Conservation (phyloP, 2,797 vertebrate genomes). For the Anguilla megastoma region DNA sequence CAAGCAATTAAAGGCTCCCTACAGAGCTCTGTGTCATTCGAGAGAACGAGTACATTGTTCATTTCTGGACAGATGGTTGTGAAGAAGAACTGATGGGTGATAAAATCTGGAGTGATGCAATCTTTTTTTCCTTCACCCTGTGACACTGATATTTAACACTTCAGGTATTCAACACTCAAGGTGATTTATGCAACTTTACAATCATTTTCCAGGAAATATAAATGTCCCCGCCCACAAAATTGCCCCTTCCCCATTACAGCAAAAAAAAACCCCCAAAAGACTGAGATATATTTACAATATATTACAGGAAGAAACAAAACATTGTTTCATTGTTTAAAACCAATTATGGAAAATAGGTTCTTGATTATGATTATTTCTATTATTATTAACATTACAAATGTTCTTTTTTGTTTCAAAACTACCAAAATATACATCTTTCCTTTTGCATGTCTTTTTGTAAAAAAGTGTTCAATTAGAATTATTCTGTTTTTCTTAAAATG, state of each 20-base stretch:
- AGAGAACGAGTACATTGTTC: neutral
- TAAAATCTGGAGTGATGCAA: neutral
- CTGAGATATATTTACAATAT: conserved; percentile 93
- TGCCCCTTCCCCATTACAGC: conserved; percentile 34
- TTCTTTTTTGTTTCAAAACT: conserved; percentile 77
- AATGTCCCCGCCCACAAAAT: conserved; percentile 45
- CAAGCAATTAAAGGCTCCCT: neutral
- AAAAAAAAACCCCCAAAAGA: conserved; percentile 48
- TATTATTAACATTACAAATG: conserved; percentile 68
- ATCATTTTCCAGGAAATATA: conserved; percentile 34
- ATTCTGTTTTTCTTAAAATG: conserved; percentile 65
- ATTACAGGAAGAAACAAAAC: conserved; percentile 88
- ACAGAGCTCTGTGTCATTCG: neutral
- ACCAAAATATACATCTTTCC: conserved; percentile 86
- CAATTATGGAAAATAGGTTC: conserved; percentile 72
- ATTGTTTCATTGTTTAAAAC: conserved; percentile 66
- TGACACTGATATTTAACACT: conserved; percentile 57
- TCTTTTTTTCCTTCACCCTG: conserved; percentile 26
- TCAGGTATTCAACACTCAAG: conserved; percentile 49
- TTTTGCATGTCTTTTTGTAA: conserved; percentile 76
- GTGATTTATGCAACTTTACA: conserved; percentile 42
- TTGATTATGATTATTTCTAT: conserved; percentile 70
- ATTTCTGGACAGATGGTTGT: neutral
- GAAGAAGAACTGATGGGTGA: neutral
- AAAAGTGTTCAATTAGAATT: conserved; percentile 73